Base-by-base conservation (phyloP, 1,140 invertebrate species). In the Euglossa dilemma region DNA sequence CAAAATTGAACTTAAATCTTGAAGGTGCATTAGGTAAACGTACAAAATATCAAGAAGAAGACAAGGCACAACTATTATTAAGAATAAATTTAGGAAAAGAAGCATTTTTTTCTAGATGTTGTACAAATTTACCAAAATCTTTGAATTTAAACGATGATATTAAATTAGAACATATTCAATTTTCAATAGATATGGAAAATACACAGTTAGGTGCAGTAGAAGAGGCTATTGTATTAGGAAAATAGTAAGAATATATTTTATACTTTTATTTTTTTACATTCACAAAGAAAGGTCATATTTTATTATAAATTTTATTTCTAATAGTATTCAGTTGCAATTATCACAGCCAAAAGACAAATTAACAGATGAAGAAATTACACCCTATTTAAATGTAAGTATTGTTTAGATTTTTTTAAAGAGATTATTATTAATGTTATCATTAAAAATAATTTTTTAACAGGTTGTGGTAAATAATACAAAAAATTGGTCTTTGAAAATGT, bases 21-120 rank as follows among this genome's bases (percentile, higher is more conserved):
- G 95, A 95, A 92, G 96, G 96, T 95, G 91, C 90, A 66, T 87
- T 99, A 69, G 98, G 98, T 14, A 98, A 98, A 93, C 95, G 98
- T 81, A 99, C 98, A 25, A 97, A 97, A 91, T 98, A 96, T 93
- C 98, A 99, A 93, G 94, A 96, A 87, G 96, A 97, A 73, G 95
- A 97, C 61, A 93, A 98, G 43, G 95, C 98, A 0, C 98, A 99
- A 91, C 93, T 99, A 56, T 95, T 96, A 28, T 91, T 99, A 0
- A 95, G 96, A 82, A 94, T 98, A 80, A 93, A 94, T 70, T 67
- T 95, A 16, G 93, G 94, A 28, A 94, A 95, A 90, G 87, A 94
- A 78, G 64, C 89, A 69, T 90, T 92, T 88, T 83, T 89, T 83
- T 80, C 84, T 47, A 50, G 89, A 80, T n/a, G 76, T 93, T 87